phyloP scores from a whole-genome alignment of 1,140 invertebrate species.

The Lordiphosa mommai region DNA sequence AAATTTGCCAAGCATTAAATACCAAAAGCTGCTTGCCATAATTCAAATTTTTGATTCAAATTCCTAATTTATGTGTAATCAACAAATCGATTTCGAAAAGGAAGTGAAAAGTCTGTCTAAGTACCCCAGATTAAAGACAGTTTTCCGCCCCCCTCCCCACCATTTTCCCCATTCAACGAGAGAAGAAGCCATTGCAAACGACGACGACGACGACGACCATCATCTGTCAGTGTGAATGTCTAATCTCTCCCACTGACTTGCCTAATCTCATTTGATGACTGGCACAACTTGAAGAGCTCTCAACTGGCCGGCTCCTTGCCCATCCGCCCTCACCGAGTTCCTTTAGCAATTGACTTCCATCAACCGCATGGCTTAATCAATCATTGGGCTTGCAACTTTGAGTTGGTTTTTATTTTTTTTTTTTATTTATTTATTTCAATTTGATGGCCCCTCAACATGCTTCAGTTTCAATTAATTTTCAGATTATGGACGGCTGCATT shows the following conservation, averaged over 20 bases:
- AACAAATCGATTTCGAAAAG: no score
- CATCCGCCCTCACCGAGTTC: neutral
- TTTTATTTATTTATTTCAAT: slow-evolving; percentile 36
- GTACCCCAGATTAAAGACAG: slow-evolving; percentile 25
- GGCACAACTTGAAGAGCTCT: slow-evolving; percentile 47
- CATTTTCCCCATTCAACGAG: neutral
- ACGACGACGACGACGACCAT: slow-evolving; percentile 2
- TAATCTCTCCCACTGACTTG: slow-evolving; percentile 37
- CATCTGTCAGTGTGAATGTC: slow-evolving; percentile 32
- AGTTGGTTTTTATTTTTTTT: neutral
- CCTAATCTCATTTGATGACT: slow-evolving; percentile 61
- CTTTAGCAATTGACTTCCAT: neutral
- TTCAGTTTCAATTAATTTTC: slow-evolving; percentile 64
- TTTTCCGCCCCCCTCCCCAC: no score
- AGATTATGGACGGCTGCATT: slow-evolving; percentile 51
- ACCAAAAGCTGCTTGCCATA: no score
- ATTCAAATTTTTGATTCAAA: no score
- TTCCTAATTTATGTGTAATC: no score
- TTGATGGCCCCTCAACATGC: slow-evolving; percentile 49
- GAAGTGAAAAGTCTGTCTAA: neutral
- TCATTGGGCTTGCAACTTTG: slow-evolving; percentile 40
- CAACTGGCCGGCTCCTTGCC: neutral
- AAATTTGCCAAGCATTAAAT: no score
- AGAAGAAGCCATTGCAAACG: no score
- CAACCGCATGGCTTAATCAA: slow-evolving; percentile 35